phyloP scores from a whole-genome alignment of 2,797 vertebrate species.

The Rousettus madagascariensis region DNA sequence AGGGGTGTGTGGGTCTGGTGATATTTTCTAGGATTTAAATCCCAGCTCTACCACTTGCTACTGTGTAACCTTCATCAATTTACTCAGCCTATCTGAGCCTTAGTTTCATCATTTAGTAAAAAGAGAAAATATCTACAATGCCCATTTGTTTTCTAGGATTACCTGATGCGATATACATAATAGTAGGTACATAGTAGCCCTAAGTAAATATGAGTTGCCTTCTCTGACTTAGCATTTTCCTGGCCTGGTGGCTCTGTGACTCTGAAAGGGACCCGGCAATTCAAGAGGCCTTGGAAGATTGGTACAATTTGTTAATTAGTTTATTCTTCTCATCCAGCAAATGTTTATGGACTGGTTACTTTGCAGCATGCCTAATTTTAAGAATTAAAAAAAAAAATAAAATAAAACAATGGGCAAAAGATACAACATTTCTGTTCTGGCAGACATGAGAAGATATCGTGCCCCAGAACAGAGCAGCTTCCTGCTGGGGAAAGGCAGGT shows the following conservation, averaged over 20 bases:
- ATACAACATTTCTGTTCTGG: background rate
- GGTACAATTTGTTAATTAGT: background rate
- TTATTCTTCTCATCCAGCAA: background rate
- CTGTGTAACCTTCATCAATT: background rate
- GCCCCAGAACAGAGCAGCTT: background rate
- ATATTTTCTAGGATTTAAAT: background rate
- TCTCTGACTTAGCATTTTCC: background rate
- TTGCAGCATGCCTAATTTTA: background rate
- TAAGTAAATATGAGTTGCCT: background rate
- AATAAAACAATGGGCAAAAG: background rate
- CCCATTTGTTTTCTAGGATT: background rate
- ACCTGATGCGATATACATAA: fast-evolving
- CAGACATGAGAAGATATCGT: background rate
- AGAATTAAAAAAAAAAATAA: background rate
- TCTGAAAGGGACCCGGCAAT: background rate
- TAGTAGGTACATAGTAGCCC: background rate
- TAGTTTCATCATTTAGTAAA: background rate
- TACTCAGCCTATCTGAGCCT: background rate
- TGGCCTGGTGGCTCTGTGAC: background rate
- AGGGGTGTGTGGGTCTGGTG: background rate
- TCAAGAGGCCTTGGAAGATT: background rate
- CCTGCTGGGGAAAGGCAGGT: background rate
- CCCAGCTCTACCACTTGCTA: background rate
- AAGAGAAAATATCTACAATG: background rate
- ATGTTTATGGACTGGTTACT: background rate